Conservation (phyloP, 2,113 vertebrate species). For the Aleadryas rufinucha region DNA sequence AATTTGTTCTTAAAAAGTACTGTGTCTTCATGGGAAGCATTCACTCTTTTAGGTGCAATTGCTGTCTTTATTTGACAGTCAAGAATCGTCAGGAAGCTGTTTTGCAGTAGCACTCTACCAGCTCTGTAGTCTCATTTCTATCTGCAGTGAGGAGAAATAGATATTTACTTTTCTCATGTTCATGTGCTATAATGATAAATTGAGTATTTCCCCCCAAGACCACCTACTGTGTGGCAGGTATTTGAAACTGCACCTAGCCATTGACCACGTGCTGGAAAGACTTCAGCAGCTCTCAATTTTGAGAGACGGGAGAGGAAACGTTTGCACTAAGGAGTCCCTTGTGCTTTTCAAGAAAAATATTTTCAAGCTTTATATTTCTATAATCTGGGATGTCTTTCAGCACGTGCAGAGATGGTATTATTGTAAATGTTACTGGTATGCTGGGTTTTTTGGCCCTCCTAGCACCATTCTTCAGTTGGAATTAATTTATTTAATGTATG, state of each 20-base stretch:
- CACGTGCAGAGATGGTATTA: not conserved
- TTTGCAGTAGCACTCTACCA: not conserved
- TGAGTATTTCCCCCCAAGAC: not conserved
- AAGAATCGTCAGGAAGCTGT: not conserved
- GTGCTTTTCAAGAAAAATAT: not conserved
- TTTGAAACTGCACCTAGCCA: not conserved
- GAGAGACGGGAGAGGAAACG: not conserved
- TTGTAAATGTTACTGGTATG: not conserved
- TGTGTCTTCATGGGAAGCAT: not conserved
- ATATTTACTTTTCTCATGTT: not conserved
- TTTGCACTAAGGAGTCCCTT: not conserved
- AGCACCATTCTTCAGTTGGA: not conserved
- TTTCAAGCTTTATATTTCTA: slow-evolving; percentile 2
- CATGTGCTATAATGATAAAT: not conserved
- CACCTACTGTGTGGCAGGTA: not conserved
- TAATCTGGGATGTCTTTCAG: not conserved
- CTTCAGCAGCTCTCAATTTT: not conserved
- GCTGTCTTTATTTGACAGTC: not conserved
- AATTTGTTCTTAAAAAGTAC: not conserved
- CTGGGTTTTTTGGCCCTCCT: not conserved
- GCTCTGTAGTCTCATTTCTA: not conserved
- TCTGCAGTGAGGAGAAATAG: not conserved
- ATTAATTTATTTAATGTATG: not conserved
- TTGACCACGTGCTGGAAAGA: not conserved
- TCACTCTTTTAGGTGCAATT: not conserved